Conservation (phyloP, 2,797 vertebrate species). For the Eidolon dupreanum region DNA sequence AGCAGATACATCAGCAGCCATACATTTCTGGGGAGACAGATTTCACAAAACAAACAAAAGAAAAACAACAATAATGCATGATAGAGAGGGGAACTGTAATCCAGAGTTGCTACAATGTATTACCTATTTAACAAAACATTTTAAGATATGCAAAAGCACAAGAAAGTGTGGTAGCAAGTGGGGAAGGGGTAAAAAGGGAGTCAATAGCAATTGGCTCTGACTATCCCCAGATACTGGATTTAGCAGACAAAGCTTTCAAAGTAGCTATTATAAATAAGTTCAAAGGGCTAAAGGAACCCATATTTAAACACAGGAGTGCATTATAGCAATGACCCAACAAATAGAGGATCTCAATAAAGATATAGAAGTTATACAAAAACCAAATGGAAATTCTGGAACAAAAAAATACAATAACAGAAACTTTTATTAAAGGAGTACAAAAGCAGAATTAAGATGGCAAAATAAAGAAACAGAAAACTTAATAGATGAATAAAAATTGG, state of each 20-base stretch:
- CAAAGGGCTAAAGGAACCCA: neutral
- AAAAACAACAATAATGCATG: neutral
- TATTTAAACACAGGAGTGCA: neutral
- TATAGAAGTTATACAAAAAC: neutral
- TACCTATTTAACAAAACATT: neutral
- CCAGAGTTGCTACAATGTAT: neutral
- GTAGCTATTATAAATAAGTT: neutral
- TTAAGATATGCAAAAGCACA: neutral
- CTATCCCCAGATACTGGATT: neutral
- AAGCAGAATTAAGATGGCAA: neutral
- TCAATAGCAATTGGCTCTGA: neutral
- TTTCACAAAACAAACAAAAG: neutral
- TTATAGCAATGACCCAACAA: neutral
- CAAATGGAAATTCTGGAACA: neutral
- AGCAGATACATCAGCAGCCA: neutral
- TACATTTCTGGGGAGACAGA: neutral
- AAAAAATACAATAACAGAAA: neutral
- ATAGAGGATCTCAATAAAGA: neutral
- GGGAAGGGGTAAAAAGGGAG: neutral
- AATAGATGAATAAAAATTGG: neutral
- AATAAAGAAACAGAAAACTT: neutral
- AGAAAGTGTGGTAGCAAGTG: neutral
- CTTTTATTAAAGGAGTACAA: neutral
- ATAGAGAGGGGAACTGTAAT: neutral
- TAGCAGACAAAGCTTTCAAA: slow-evolving; percentile 24